Percentiles rank a stretch among this genome's conserved stretches.
Evolutionary conservation across 1,140 invertebrate genomes (phyloP).

Genomic region (Rhagoletis pomonella): DNA sequence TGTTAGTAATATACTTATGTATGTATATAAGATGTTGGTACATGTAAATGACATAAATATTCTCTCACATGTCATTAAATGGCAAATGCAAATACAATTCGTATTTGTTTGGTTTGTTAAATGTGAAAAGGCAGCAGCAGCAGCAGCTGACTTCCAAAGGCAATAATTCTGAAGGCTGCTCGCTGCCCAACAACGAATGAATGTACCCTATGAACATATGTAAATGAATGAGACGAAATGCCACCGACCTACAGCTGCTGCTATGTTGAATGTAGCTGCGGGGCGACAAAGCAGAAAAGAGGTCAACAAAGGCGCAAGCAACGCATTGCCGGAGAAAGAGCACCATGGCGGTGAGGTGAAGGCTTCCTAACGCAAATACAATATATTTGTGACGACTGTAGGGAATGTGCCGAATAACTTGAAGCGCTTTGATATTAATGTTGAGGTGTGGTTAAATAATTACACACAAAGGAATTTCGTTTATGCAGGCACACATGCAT

Average conservation of each 20-base stretch:
- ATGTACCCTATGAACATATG: too few relatives aligned
- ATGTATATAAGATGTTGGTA: background rate
- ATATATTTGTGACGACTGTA: background rate
- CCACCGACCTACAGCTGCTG: background rate
- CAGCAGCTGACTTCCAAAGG: too few relatives aligned
- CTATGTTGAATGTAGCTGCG: too few relatives aligned
- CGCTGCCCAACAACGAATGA: too few relatives aligned
- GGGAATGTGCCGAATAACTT: background rate
- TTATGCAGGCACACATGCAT: background rate
- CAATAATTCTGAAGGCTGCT: background rate
- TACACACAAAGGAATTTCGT: slow-evolving; percentile 20
- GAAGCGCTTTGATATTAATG: slow-evolving; percentile 6
- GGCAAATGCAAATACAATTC: too few relatives aligned
- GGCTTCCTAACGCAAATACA: background rate
- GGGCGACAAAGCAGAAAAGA: background rate
- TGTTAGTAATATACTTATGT: too few relatives aligned
- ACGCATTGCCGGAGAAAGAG: background rate
- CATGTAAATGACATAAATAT: background rate
- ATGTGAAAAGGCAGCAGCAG: too few relatives aligned
- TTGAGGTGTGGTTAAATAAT: slow-evolving; percentile 48
- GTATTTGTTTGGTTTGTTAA: too few relatives aligned
- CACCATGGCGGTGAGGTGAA: background rate
- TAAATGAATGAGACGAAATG: background rate
- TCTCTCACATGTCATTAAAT: too few relatives aligned
- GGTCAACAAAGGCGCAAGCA: background rate